Percentiles rank a stretch among this genome's conserved stretches.
These are phyloP conservation scores for Hirtodrosophila trivittata DNA, from an alignment of 2,888 invertebrate genomes.

Conservation along the genomic window DNA sequence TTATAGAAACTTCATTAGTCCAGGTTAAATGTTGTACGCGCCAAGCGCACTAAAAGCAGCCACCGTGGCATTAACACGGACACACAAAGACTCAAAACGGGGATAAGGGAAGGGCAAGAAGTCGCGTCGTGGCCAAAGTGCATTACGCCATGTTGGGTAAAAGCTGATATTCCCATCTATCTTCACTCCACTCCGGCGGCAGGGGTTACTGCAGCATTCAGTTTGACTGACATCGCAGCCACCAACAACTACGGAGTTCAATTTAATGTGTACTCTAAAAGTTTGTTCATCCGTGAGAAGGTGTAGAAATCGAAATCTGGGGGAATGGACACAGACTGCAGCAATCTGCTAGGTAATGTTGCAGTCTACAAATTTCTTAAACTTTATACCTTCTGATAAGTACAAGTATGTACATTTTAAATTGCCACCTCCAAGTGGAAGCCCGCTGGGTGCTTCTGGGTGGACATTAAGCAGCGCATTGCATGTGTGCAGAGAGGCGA, in stretches of 20 bases:
- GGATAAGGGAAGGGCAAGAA: constrained; percentile 3
- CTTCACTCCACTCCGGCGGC: constrained; percentile 6
- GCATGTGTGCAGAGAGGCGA: constrained; percentile 53
- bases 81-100: neutral
- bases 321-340: neutral
- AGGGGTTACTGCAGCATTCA: constrained; percentile 2
- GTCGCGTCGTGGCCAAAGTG: constrained; percentile 9
- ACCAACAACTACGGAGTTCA: neutral
- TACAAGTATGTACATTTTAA: neutral
- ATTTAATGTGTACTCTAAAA: constrained; percentile 8
- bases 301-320: neutral
- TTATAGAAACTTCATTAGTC: constrained; percentile 73
- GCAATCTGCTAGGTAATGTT: neutral
- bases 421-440: neutral
- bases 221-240: constrained; percentile 16
- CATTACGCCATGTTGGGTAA: constrained; percentile 11
- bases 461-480: constrained; percentile 50
- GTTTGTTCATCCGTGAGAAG: constrained; percentile 8
- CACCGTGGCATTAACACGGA: constrained; percentile 63
- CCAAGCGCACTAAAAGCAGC: constrained; percentile 63
- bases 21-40: constrained; percentile 72
- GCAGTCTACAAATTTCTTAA: neutral
- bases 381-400: no score
- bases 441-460: neutral
- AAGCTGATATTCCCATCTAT: constrained; percentile 1